Base-by-base conservation (phyloP, 1,140 invertebrate genomes). In the Dreissena rostriformis region DNA sequence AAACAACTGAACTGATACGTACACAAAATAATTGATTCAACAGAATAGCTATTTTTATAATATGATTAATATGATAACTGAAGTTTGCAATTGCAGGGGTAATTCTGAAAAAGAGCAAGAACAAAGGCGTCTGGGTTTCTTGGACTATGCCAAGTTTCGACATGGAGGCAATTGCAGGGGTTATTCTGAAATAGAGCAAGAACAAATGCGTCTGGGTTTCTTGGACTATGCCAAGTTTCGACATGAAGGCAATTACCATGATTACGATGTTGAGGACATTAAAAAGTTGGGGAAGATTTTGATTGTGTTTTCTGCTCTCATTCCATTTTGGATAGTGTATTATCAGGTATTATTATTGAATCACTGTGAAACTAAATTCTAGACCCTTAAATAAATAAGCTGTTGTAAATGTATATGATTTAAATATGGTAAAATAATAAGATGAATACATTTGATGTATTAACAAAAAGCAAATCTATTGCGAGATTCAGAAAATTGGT, bases 311-410 rank as follows among this genome's bases (percentile, higher is more conserved):
- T 80, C 92, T 29, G 88, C 92, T 5, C 90, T 95, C 10, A 91
- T 95, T 79, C 94, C 94, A 28, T 95, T 95, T 87, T 95, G 95
- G 95, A 91, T 95, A 24, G 93, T 95, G 4, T 95, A 94, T 86
- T 95, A 94, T 84, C 94, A 95, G 92, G 94, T 94, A 88, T 68
- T 68, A 8, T 68, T n/a, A 28, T 26, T 24, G 22, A 17, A 68
- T 7, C 66, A 68, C 14, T 26, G n/a, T 26, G 28, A 22, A 15
- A 28, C 66, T 63, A 24, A 63, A 63, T 74, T 52, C 26, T 10
- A 63, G 68, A 57, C 29, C 57, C 8, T 39, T 39, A 39, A 39
- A 39, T 2, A n/a, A n/a, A n/a, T 5, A 39, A 5, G 39, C 8
- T 5, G 11, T 77, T 26, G 1, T 39, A 8, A 39, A 39, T 39